Evolutionary conservation across 2,888 invertebrate genomes (phyloP), one percentile per base, ranked within the genome.

Genomic region (Drosophila nr. fundita): DNA sequence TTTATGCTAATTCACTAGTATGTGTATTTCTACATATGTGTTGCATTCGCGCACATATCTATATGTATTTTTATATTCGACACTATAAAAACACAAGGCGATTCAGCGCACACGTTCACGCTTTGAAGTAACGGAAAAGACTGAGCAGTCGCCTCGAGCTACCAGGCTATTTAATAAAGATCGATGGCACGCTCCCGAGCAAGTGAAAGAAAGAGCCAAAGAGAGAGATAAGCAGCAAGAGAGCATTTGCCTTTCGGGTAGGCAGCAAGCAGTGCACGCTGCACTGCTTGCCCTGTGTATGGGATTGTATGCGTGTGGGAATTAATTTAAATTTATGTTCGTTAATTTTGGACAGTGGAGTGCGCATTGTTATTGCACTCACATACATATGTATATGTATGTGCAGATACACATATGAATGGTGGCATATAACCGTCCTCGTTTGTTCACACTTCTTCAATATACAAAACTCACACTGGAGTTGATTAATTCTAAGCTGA

Each of bases 251-350:
- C 15, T 32, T 38, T 32, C 29, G n/a, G 30, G 30, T 32, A 63
- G 11, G 32, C 38, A n/a, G 32, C 48, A 76, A 76, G 77, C 80
- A 79, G 79, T 75, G 61, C 11, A 0, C 2, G 2, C 1, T 34
- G 66, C 64, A 71, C 82, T 76, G 81, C 76, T 72, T 71, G 58
- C 58, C 10, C 32, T 42, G 49, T 10, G 45, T 21, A 8, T 65
- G n/a, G 29, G 29, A 32, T 29, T 59, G 54, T 58, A 49, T 74
- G 72, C 65, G 82, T 82, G 82, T 69, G 54, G 50, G 65, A 74
- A 70, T 73, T 76, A 83, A 84, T 82, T 87, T 65, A 72, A 85
- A 80, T 83, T 83, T 78, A 88, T 83, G 85, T 76, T 67, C 87
- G 87, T 89, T 89, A 83, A 79, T 87, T 85, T 84, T 54, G 55